These are phyloP conservation scores for Chouioia cunea DNA, from an alignment of 2,888 invertebrate genomes.

Conservation along the genomic window DNA sequence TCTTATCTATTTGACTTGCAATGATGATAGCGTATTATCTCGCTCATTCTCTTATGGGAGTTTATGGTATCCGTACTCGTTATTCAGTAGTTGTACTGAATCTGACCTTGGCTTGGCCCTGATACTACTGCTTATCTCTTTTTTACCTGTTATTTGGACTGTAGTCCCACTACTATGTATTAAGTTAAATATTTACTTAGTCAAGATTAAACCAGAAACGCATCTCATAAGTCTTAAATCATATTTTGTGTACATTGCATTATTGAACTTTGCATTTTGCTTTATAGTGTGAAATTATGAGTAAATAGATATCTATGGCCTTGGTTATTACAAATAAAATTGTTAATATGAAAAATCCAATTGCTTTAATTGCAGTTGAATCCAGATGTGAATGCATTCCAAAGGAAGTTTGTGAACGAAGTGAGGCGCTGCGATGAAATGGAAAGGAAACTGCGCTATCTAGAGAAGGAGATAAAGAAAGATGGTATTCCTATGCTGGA, in stretches of 20 bases:
- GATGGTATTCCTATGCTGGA: constrained; percentile 98
- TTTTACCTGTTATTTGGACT: not conserved
- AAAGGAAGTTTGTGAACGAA: constrained; percentile 98
- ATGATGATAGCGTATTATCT: too few relatives aligned
- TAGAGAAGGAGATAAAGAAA: constrained; percentile 97
- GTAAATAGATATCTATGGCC: too few relatives aligned
- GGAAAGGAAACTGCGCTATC: constrained; percentile 95
- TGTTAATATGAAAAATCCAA: too few relatives aligned
- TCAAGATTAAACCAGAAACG: too few relatives aligned
- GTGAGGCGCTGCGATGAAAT: constrained; percentile 98
- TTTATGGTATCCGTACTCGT: not conserved
- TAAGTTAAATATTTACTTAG: too few relatives aligned
- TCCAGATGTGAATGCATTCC: constrained; percentile 97
- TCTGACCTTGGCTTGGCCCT: constrained; percentile 22
- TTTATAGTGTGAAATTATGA: too few relatives aligned
- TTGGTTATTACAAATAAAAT: too few relatives aligned
- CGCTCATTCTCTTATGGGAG: not conserved
- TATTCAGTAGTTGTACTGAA: not conserved
- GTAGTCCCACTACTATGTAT: not conserved
- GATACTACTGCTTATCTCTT: constrained; percentile 31
- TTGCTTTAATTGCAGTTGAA: constrained; percentile 78
- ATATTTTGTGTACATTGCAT: too few relatives aligned
- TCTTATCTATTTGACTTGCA: constrained; percentile 46
- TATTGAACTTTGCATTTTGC: too few relatives aligned
- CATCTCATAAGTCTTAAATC: too few relatives aligned